Conservation (phyloP, 2,113 vertebrate species). For the Corythoichthys intestinalis region DNA sequence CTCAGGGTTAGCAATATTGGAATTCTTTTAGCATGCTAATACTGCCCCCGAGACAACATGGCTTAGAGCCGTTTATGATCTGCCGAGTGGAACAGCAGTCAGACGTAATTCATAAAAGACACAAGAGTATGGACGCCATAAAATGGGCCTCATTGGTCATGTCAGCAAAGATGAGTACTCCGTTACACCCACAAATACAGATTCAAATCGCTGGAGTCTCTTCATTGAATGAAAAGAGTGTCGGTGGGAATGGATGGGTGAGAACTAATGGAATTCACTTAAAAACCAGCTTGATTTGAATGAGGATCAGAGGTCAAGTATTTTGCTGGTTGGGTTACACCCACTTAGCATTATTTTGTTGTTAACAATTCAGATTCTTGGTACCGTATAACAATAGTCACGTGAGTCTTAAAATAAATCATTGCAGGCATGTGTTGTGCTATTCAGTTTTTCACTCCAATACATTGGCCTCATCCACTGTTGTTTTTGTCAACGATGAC, state of each 20-base stretch:
- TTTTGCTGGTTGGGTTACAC: slow-evolving; percentile 26
- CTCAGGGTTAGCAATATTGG: slow-evolving; percentile 21
- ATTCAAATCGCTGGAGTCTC: slow-evolving; percentile 19
- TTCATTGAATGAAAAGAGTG: slow-evolving; percentile 14
- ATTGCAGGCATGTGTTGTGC: background rate
- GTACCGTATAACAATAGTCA: background rate
- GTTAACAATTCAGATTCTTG: background rate
- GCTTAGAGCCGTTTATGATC: slow-evolving; percentile 43
- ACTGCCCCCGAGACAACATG: slow-evolving; percentile 33
- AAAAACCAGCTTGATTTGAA: slow-evolving; percentile 29
- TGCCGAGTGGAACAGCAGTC: slow-evolving; percentile 29
- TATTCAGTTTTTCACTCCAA: background rate
- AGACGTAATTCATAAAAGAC: slow-evolving; percentile 26
- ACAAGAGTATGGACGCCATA: slow-evolving; percentile 33
- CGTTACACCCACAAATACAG: slow-evolving; percentile 14
- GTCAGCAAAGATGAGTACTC: slow-evolving; percentile 38
- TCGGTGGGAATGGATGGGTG: background rate
- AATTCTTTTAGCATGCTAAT: slow-evolving; percentile 30
- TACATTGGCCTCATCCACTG: background rate
- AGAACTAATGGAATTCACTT: slow-evolving; percentile 57
- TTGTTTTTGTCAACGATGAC: too few species aligned
- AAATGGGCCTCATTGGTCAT: slow-evolving; percentile 53
- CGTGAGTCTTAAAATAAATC: background rate
- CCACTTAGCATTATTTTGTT: background rate
- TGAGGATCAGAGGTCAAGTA: slow-evolving; percentile 51